phyloP scores from a whole-genome alignment of 2,797 vertebrate genomes.

The Halcyon smyrnensis region DNA sequence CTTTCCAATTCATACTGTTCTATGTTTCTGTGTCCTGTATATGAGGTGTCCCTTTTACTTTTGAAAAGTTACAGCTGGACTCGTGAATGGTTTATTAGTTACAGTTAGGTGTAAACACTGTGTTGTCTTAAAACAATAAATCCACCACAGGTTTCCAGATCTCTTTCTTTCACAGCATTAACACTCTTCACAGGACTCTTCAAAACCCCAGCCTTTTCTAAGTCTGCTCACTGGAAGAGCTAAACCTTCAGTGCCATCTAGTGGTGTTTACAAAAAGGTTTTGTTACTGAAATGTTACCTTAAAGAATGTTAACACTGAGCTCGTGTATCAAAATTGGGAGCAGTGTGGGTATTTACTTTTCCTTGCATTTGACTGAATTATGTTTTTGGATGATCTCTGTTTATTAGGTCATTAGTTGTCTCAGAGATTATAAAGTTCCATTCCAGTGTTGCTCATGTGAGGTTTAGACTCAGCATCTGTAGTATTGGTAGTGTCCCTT shows the following conservation, averaged over 20 bases:
- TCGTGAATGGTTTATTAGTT: not conserved
- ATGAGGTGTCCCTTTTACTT: not conserved
- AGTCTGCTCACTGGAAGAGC: not conserved
- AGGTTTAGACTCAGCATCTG: not conserved
- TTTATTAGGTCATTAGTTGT: not conserved
- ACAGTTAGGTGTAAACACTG: not conserved
- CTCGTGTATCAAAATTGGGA: not conserved
- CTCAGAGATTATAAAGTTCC: not conserved
- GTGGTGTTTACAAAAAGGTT: not conserved
- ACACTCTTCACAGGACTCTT: not conserved
- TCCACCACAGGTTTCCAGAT: too few species aligned
- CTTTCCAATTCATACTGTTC: not conserved
- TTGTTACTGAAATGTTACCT: not conserved
- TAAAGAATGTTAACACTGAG: not conserved
- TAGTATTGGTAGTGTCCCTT: not conserved
- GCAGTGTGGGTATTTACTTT: not conserved
- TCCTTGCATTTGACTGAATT: not conserved
- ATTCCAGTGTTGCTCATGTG: not conserved
- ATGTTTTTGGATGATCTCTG: not conserved
- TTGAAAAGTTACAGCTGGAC: not conserved
- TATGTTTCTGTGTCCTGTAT: not conserved
- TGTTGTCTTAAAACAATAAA: not conserved
- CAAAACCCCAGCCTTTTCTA: not conserved
- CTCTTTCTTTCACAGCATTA: not conserved
- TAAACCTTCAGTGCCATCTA: conserved; percentile 46